phyloP scores from a whole-genome alignment of 2,888 invertebrate species.

The Lasioglossum vierecki region DNA sequence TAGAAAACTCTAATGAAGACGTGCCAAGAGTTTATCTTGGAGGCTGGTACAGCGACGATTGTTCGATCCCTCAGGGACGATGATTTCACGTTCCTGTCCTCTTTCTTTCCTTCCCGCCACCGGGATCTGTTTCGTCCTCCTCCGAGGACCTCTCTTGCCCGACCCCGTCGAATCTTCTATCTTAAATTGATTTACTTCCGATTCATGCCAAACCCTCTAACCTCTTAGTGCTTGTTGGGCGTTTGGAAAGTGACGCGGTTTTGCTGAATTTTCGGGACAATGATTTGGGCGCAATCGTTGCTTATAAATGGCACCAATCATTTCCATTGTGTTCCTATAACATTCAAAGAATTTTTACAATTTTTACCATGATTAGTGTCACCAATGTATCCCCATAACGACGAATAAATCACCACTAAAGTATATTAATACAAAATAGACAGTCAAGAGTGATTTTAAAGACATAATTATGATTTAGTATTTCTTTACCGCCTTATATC shows the following conservation, averaged over 20 bases:
- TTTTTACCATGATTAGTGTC: no score
- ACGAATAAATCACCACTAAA: no score
- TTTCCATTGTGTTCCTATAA: background rate
- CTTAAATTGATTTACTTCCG: slow-evolving; percentile 46
- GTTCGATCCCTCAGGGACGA: slow-evolving; percentile 77
- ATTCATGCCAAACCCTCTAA: slow-evolving; percentile 27
- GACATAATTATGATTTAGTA: no score
- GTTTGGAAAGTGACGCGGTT: background rate
- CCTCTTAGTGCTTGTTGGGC: background rate
- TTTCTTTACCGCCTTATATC: no score
- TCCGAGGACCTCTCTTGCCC: slow-evolving; percentile 19
- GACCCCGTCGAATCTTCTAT: slow-evolving; percentile 11
- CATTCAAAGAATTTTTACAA: background rate
- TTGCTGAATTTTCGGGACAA: background rate
- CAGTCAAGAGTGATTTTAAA: no score
- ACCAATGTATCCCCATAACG: no score
- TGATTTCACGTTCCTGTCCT: slow-evolving; percentile 63
- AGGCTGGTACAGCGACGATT: slow-evolving; percentile 74
- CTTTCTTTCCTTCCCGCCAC: slow-evolving; percentile 16
- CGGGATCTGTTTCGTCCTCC: slow-evolving; percentile 8
- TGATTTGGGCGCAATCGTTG: background rate
- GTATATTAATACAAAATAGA: no score
- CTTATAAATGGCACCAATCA: background rate
- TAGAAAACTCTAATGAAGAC: slow-evolving; percentile 82
- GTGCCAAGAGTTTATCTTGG: slow-evolving; percentile 81